A percentile compares a stretch with the other conserved stretches of the same genome.
Conservation (phyloP, 2,797 vertebrate genomes). For the Argya squamiceps region DNA sequence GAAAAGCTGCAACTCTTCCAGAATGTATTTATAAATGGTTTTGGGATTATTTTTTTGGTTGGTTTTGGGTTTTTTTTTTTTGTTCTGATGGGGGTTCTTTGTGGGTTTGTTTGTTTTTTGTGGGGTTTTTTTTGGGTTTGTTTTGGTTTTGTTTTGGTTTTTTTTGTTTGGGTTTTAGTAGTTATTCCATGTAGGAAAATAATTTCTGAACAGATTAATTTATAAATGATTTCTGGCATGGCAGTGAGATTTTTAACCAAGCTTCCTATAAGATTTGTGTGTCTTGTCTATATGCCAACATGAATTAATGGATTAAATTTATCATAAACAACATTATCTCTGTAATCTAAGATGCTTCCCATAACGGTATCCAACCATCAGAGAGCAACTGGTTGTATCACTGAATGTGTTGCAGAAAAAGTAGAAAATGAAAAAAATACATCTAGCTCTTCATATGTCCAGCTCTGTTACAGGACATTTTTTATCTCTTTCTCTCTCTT, state of each 20-base stretch:
- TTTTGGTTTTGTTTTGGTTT: too few relatives aligned
- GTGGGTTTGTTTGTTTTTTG: too few relatives aligned
- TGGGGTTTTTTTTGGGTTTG: too few relatives aligned
- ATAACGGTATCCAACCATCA: not conserved
- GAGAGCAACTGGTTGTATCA: not conserved
- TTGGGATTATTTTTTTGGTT: not conserved
- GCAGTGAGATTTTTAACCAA: not conserved
- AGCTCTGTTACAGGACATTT: not conserved
- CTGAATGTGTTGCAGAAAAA: not conserved
- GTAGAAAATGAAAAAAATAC: not conserved
- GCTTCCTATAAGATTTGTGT: not conserved
- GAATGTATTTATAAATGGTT: not conserved
- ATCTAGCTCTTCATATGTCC: not conserved
- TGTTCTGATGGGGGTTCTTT: fast-evolving
- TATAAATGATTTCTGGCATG: not conserved
- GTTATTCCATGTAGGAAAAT: not conserved
- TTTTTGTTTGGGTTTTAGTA: not conserved
- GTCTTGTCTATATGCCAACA: not conserved
- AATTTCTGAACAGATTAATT: not conserved
- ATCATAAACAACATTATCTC: not conserved
- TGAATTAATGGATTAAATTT: not conserved
- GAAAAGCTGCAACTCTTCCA: not conserved
- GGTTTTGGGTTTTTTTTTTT: too few relatives aligned
- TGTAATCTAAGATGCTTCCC: not conserved
- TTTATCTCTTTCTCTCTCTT: not conserved